Evolutionary conservation across 2,797 vertebrate genomes (phyloP).

Genomic region (Luscinia luscinia): DNA sequence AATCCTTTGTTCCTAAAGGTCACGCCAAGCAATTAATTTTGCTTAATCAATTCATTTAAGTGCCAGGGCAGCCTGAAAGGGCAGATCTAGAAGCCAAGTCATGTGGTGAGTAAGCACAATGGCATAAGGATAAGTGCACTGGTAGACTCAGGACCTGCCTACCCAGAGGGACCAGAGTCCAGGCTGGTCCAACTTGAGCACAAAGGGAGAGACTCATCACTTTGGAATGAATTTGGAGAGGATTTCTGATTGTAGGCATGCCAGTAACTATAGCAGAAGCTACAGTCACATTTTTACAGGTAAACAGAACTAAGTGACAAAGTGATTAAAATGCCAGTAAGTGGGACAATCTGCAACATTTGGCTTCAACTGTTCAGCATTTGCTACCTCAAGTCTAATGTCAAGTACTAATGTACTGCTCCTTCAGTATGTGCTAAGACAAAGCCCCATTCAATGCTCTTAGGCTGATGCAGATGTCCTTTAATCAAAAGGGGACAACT

Average conservation of each 20-base stretch:
- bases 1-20: not conserved
- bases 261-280: not conserved
- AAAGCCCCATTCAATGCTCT: not conserved
- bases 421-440: not conserved
- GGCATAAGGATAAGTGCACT: not conserved
- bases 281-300: not conserved
- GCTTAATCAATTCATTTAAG: not conserved
- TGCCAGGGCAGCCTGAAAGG: not conserved
- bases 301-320: not conserved
- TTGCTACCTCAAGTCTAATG: not conserved
- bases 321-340: not conserved
- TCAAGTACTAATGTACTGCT: not conserved
- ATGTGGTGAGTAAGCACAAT: not conserved
- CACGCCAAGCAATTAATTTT: not conserved
- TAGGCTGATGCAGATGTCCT: not conserved
- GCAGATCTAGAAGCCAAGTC: not conserved
- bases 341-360: not conserved
- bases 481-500: not conserved
- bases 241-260: not conserved
- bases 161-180: not conserved
- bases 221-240: not conserved
- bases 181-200: accelerated
- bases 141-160: accelerated
- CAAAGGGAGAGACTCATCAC: accelerated
- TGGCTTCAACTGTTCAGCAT: not conserved